phyloP scores from a whole-genome alignment of 2,888 invertebrate species.

The Meganola albula region DNA sequence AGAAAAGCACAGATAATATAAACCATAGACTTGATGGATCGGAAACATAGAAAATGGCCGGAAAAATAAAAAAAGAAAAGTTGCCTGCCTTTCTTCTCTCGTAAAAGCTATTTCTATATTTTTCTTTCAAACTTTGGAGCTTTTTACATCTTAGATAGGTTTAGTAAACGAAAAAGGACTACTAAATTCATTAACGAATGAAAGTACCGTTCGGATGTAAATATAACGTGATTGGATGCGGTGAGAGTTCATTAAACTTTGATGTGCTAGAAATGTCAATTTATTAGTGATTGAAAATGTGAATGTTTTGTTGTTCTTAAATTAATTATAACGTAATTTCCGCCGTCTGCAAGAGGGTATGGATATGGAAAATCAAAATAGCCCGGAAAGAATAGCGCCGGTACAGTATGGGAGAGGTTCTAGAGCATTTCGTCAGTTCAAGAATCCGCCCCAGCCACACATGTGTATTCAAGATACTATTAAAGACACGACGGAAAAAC shows the following conservation, averaged over 20 bases:
- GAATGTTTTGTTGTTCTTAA: constrained; percentile 43
- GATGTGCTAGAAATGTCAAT: constrained; percentile 56
- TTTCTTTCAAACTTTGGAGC: constrained; percentile 33
- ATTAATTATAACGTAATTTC: constrained; percentile 28
- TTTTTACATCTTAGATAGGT: constrained; percentile 27
- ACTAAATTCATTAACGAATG: constrained; percentile 34
- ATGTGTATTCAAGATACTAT: constrained; percentile 84
- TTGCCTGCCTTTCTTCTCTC: constrained; percentile 36
- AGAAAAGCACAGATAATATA: too few relatives aligned
- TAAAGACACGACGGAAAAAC: constrained; percentile 76
- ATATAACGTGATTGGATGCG: constrained; percentile 32
- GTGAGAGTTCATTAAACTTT: constrained; percentile 67
- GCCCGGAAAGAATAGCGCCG: constrained; percentile 64
- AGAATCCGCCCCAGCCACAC: constrained; percentile 86
- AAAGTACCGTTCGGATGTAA: constrained; percentile 29
- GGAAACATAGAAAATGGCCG: constrained; percentile 6
- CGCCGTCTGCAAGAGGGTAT: constrained; percentile 21
- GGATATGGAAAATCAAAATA: constrained; percentile 67
- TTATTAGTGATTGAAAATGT: too few relatives aligned
- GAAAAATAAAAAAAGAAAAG: constrained; percentile 25
- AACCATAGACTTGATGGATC: too few relatives aligned
- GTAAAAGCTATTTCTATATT: constrained; percentile 34
- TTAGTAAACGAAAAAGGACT: constrained; percentile 31
- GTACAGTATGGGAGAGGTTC: constrained; percentile 78
- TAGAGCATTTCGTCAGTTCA: constrained; percentile 81